phyloP scores from a whole-genome alignment of 2,113 vertebrate species.

The Sphyrna mokarran region DNA sequence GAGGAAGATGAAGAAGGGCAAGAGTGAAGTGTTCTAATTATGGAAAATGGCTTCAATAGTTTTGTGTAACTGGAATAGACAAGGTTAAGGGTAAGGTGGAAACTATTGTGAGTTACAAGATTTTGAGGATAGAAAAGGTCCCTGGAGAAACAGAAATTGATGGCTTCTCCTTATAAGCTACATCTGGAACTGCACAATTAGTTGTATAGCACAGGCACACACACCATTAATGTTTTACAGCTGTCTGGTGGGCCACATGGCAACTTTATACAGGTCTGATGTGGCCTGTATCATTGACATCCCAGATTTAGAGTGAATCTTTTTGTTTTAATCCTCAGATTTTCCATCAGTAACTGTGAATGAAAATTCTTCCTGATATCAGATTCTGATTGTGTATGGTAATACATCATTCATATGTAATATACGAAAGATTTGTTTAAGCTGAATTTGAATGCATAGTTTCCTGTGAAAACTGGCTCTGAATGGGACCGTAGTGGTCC shows the following conservation, averaged over 20 bases:
- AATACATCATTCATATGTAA: background rate
- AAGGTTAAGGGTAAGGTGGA: background rate
- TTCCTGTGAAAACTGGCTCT: background rate
- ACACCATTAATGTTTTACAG: too few relatives aligned
- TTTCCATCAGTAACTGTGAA: too few relatives aligned
- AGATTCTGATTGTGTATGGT: background rate
- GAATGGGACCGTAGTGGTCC: background rate
- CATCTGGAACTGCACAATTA: too few relatives aligned
- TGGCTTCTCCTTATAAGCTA: too few relatives aligned
- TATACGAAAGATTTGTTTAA: background rate
- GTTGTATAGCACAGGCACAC: too few relatives aligned
- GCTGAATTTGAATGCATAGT: background rate
- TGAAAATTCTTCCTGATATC: background rate
- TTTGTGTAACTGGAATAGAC: background rate
- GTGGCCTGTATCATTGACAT: too few relatives aligned
- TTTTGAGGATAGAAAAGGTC: background rate
- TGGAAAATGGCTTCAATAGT: background rate
- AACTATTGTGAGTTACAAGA: background rate
- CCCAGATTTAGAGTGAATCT: too few relatives aligned
- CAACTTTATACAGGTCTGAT: too few relatives aligned
- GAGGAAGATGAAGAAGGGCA: background rate
- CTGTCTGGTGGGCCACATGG: too few relatives aligned
- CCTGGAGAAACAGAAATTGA: too few relatives aligned
- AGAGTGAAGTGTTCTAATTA: background rate
- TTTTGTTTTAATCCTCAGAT: too few relatives aligned